phyloP scores from a whole-genome alignment of 2,113 vertebrate species.

The Sylvia atricapilla region DNA sequence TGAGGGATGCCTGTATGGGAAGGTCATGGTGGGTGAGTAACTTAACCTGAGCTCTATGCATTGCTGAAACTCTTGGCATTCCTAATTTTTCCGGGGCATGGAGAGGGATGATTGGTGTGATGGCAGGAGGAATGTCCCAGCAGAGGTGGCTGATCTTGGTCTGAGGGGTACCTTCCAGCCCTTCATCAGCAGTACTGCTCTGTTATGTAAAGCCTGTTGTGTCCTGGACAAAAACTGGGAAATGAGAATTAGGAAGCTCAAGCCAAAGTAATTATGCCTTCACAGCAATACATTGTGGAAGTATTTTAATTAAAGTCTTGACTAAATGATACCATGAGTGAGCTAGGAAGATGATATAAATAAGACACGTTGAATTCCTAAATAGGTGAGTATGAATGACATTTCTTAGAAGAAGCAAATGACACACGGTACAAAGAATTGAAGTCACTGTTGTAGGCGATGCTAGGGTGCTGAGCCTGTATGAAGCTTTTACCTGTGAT shows the following conservation, averaged over 20 bases:
- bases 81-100: neutral
- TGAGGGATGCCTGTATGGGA: neutral
- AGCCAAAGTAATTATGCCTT: neutral
- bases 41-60: neutral
- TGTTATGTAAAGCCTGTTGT: neutral
- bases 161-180: neutral
- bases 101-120: neutral
- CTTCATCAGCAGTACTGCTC: neutral
- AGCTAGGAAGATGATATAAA: neutral
- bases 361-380: neutral
- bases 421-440: neutral
- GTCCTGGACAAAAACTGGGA: neutral
- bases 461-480: neutral
- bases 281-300: neutral
- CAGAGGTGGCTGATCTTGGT: neutral
- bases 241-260: neutral
- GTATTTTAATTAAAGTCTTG: neutral
- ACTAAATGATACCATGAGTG: neutral
- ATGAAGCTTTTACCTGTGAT: neutral
- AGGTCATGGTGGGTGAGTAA: neutral
- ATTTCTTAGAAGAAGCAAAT: neutral
- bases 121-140: neutral
- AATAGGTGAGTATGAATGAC: neutral
- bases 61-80: neutral
- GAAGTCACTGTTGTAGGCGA: neutral